phyloP scores from a whole-genome alignment of 2,113 vertebrate genomes.

The Choloepus hoffmanni region DNA sequence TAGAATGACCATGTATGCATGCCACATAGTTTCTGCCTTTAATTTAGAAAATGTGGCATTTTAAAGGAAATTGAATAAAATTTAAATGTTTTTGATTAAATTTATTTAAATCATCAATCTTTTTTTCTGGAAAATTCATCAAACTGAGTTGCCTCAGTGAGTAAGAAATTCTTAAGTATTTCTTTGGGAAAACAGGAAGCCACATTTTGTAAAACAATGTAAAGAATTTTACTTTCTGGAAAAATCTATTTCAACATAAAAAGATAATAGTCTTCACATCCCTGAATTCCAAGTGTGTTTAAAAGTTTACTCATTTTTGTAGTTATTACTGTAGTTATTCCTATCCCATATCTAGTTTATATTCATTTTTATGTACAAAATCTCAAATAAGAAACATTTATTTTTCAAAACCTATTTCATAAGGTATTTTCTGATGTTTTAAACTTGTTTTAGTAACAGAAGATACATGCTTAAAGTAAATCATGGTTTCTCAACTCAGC shows the following conservation, averaged over 20 bases:
- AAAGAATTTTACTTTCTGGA: neutral
- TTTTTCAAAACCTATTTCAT: neutral
- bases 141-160: neutral
- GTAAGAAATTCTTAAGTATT: neutral
- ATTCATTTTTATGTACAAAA: neutral
- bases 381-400: neutral
- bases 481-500: too few relatives aligned
- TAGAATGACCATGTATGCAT: neutral
- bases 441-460: neutral
- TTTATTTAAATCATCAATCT: too few relatives aligned
- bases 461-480: neutral
- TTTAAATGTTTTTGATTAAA: too few relatives aligned
- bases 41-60: neutral
- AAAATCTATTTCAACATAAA: neutral
- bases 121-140: too few relatives aligned
- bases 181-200: slow-evolving; percentile 8
- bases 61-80: too few relatives aligned
- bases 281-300: neutral
- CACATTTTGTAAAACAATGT: neutral
- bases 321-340: neutral
- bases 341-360: neutral
- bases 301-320: neutral
- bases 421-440: neutral
- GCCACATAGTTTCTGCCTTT: too few relatives aligned
- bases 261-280: neutral